phyloP scores from a whole-genome alignment of 2,113 vertebrate genomes.

The Eublepharis macularius region DNA sequence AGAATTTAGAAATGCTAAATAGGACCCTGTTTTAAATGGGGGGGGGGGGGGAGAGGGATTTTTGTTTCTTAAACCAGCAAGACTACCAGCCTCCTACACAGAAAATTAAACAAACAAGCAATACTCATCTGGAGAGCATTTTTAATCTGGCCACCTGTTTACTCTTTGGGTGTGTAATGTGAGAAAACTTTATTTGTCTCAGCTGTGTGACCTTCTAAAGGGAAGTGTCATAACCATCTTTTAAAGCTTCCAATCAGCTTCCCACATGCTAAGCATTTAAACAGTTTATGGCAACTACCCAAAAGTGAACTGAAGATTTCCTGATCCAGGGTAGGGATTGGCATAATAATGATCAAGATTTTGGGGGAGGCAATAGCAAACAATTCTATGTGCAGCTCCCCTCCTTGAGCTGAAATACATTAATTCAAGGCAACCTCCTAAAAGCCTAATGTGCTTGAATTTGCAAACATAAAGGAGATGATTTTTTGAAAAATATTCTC shows the following conservation, averaged over 20 bases:
- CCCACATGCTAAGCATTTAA: not conserved
- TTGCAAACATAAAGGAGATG: not conserved
- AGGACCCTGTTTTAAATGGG: not conserved
- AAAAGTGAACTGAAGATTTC: slow-evolving; percentile 7
- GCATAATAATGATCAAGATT: not conserved
- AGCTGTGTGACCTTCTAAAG: not conserved
- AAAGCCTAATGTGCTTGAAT: not conserved
- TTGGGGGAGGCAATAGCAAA: not conserved
- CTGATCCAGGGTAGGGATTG: not conserved
- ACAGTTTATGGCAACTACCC: not conserved
- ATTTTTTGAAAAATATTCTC: not conserved
- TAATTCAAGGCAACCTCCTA: not conserved
- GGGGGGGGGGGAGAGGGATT: not conserved
- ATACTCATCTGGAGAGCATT: not conserved
- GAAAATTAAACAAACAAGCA: not conserved
- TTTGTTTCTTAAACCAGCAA: not conserved
- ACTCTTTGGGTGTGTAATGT: not conserved
- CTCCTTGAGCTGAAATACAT: not conserved
- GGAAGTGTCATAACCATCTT: not conserved
- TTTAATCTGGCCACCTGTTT: slow-evolving; percentile 23
- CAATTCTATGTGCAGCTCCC: not conserved
- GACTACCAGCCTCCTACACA: not conserved
- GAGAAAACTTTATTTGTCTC: not conserved
- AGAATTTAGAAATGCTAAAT: not conserved
- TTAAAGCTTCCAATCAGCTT: not conserved